phyloP scores from a whole-genome alignment of 2,113 vertebrate genomes.

The Pachyramphus minor region DNA sequence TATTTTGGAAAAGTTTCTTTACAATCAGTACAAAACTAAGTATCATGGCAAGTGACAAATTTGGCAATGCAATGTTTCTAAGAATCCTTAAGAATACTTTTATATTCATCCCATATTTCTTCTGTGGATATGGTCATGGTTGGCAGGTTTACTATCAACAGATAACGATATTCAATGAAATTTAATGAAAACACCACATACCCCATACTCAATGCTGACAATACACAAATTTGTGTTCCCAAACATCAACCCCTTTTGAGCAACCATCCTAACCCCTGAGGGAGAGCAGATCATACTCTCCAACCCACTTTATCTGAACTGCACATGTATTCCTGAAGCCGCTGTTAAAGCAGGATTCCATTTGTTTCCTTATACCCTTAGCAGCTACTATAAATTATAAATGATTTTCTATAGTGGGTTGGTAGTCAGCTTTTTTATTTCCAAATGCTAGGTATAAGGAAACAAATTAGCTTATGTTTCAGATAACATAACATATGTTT shows the following conservation, averaged over 20 bases:
- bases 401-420: neutral
- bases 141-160: neutral
- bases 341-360: neutral
- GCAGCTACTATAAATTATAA: neutral
- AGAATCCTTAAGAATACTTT: neutral
- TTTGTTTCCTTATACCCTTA: neutral
- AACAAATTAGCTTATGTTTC: neutral
- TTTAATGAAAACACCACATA: neutral
- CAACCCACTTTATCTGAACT: neutral
- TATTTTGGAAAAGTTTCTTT: neutral
- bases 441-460: neutral
- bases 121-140: neutral
- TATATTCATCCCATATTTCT: neutral
- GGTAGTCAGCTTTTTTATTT: neutral
- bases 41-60: neutral
- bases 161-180: fast-evolving
- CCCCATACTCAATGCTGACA: fast-evolving
- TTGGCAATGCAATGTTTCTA: neutral
- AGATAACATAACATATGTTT: neutral
- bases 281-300: neutral
- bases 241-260: neutral
- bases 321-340: neutral
- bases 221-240: neutral
- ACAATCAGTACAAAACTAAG: neutral
- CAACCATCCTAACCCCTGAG: neutral